Conservation (phyloP, 2,113 vertebrate species). For the Scopus umbretta region DNA sequence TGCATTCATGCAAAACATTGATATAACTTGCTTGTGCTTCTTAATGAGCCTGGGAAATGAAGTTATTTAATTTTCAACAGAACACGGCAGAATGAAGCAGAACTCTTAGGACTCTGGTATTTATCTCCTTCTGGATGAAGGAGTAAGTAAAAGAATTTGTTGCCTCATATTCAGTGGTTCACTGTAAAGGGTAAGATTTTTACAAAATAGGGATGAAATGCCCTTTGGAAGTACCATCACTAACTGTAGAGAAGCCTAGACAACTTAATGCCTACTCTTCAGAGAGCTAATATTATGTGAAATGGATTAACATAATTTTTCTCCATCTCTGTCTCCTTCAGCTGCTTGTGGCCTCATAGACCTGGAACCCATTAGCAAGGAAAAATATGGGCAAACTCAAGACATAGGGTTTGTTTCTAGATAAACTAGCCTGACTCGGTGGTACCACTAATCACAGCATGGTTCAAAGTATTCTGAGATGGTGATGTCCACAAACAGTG, state of each 20-base stretch:
- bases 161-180: not conserved
- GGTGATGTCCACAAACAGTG: not conserved
- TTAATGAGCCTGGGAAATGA: not conserved
- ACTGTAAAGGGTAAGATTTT: not conserved
- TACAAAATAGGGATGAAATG: not conserved
- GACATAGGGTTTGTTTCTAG: not conserved
- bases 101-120: not conserved
- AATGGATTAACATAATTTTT: not conserved
- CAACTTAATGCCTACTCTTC: not conserved
- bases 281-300: not conserved
- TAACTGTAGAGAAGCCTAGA: not conserved
- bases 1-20: not conserved
- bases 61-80: not conserved
- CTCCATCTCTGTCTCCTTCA: not conserved
- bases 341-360: not conserved
- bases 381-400: not conserved
- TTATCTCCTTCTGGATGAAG: not conserved
- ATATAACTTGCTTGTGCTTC: not conserved
- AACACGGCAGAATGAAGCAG: not conserved
- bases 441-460: not conserved
- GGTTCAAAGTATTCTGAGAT: not conserved
- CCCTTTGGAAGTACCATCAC: not conserved
- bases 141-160: not conserved
- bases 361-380: not conserved
- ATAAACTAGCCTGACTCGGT: not conserved